These are phyloP conservation scores for Rhyacichthys aspro DNA, from an alignment of 2,797 vertebrate genomes.

Conservation along the genomic window DNA sequence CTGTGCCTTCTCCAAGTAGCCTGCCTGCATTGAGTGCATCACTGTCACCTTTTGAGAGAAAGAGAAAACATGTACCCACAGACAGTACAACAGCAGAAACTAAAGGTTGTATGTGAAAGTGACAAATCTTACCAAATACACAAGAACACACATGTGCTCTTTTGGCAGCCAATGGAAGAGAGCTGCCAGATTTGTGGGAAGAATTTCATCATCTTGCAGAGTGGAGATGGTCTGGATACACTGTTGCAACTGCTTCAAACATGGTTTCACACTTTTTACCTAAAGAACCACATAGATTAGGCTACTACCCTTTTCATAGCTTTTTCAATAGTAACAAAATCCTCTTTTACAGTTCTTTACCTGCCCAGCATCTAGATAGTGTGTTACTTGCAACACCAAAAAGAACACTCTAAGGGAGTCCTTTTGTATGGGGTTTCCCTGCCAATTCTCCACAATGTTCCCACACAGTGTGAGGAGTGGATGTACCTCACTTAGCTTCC, in stretches of 20 bases:
- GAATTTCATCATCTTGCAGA: conserved; percentile 89
- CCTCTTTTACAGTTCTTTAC: no score
- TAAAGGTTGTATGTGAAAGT: background rate
- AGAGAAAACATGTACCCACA: background rate
- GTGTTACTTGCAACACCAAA: conserved; percentile 91
- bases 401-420: conserved; percentile 91
- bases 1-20: conserved; percentile 92
- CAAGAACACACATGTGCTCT: conserved; percentile 94
- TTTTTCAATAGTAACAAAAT: no score
- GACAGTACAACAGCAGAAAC: background rate
- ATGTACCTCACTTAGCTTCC: no score
- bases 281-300: no score
- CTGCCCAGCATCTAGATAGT: no score
- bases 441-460: no score
- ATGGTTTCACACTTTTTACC: no score
- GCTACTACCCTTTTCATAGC: background rate
- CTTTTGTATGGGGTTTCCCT: conserved; percentile 93
- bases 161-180: conserved; percentile 95
- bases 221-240: conserved; percentile 96
- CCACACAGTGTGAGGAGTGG: no score
- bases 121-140: conserved; percentile 82
- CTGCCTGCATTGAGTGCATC: conserved; percentile 94
- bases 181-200: conserved; percentile 90
- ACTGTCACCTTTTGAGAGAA: conserved; percentile 84
- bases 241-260: conserved; percentile 94